Conservation (phyloP, 92 coral and sea anemone species). For the Plumapathes pennacea region DNA sequence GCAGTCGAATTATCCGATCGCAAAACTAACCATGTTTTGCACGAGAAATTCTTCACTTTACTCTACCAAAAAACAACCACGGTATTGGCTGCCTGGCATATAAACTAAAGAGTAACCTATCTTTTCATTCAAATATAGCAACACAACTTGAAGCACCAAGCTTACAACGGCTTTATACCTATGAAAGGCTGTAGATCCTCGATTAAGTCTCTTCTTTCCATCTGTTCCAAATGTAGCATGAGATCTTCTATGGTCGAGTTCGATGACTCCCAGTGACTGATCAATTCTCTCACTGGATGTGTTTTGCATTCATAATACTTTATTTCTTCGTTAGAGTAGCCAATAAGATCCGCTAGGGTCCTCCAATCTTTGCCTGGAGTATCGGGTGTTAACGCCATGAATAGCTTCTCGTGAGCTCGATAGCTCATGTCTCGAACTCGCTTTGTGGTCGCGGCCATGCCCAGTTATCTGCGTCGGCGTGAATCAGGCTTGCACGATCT, state of each 20-base stretch:
- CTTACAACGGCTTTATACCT: slow-evolving; percentile 15
- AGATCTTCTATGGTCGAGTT: slow-evolving; percentile 42
- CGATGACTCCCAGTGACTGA: neutral
- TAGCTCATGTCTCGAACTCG: slow-evolving; percentile 65
- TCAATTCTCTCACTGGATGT: slow-evolving; percentile 50
- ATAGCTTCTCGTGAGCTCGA: slow-evolving; percentile 48
- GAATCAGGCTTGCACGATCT: too few species aligned
- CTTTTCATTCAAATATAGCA: too few species aligned
- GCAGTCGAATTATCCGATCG: too few species aligned
- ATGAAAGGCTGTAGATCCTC: slow-evolving; percentile 55
- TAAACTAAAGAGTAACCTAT: too few species aligned
- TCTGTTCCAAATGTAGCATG: slow-evolving; percentile 27
- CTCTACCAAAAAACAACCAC: too few species aligned
- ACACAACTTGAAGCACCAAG: too few species aligned
- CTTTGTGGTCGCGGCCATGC: too few species aligned
- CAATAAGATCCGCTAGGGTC: slow-evolving; percentile 55
- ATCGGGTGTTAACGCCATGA: slow-evolving; percentile 43
- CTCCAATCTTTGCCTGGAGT: slow-evolving; percentile 43
- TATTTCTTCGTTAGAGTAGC: slow-evolving; percentile 47
- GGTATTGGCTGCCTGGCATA: too few species aligned
- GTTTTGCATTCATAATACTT: slow-evolving; percentile 6
- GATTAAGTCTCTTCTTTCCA: slow-evolving; percentile 59
- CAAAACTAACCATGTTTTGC: too few species aligned
- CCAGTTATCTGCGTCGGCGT: too few species aligned
- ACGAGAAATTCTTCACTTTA: too few species aligned